These are phyloP conservation scores for Ectropis crepuscularia DNA, from an alignment of 2,888 invertebrate genomes.

Conservation along the genomic window DNA sequence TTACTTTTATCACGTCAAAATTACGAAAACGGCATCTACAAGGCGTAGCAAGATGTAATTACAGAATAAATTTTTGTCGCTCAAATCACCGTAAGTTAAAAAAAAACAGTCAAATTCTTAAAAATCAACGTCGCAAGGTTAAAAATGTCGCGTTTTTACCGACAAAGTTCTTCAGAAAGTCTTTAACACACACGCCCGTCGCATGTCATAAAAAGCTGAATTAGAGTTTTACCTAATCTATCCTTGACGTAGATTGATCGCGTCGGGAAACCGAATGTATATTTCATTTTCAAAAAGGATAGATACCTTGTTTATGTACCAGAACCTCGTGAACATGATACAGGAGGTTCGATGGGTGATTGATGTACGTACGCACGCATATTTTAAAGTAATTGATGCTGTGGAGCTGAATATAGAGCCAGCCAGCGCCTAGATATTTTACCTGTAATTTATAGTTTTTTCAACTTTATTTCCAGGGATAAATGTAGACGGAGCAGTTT, in stretches of 20 bases:
- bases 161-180: neutral
- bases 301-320: conserved; percentile 11
- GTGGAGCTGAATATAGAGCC: neutral
- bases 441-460: neutral
- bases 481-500: too few species aligned
- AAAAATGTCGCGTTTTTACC: neutral
- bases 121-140: too few species aligned
- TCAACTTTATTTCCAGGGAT: neutral
- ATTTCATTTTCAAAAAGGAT: conserved; percentile 19
- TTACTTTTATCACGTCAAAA: too few species aligned
- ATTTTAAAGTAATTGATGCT: conserved; percentile 16
- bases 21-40: too few species aligned
- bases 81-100: too few species aligned
- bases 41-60: too few species aligned
- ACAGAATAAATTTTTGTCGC: too few species aligned
- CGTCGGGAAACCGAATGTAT: conserved; percentile 30
- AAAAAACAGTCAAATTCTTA: too few species aligned
- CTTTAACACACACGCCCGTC: neutral
- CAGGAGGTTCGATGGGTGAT: conserved; percentile 42
- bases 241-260: conserved; percentile 45
- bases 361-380: conserved; percentile 37
- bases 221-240: conserved; percentile 23
- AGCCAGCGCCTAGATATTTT: too few species aligned
- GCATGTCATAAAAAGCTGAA: conserved; percentile 19
- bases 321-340: conserved; percentile 29